These are phyloP conservation scores for Hirudinaria manillensis DNA, from an alignment of 2,888 invertebrate genomes.

Conservation along the genomic window DNA sequence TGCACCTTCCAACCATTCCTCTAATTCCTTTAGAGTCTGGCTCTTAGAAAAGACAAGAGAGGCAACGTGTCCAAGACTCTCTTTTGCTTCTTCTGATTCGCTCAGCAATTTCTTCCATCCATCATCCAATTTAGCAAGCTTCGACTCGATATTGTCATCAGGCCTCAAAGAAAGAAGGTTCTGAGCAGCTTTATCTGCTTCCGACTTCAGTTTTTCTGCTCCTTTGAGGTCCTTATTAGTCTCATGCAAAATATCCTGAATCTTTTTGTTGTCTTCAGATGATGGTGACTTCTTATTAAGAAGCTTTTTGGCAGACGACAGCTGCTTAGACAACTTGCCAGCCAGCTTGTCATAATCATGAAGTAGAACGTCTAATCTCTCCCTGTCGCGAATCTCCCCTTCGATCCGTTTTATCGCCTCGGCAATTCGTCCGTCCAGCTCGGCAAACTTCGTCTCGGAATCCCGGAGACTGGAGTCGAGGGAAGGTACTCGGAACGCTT, in stretches of 20 bases:
- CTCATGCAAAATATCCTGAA: neutral
- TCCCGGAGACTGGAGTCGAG: neutral
- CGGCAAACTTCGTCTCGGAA: neutral
- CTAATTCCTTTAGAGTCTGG: neutral
- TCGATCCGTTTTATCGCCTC: constrained; percentile 1
- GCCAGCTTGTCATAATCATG: neutral
- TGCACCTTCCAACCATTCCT: constrained; percentile 11
- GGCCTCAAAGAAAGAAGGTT: too few species aligned
- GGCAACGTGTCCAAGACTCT: too few species aligned
- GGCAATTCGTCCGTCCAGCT: neutral
- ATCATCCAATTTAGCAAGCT: too few species aligned
- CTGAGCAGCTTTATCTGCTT: neutral
- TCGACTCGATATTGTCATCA: too few species aligned
- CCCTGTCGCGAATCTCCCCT: neutral
- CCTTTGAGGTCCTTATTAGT: neutral
- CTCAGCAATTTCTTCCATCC: too few species aligned
- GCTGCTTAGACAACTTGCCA: neutral
- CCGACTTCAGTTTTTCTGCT: neutral
- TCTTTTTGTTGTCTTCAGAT: neutral
- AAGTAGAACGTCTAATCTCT: neutral
- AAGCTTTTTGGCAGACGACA: constrained; percentile 10
- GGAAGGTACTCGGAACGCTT: neutral
- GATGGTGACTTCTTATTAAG: constrained; percentile 7
- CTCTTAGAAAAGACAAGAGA: neutral
- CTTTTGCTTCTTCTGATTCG: too few species aligned